Evolutionary conservation across 2,113 vertebrate genomes (phyloP), one percentile per base, ranked within the genome.

Genomic region (Rhineura floridana): DNA sequence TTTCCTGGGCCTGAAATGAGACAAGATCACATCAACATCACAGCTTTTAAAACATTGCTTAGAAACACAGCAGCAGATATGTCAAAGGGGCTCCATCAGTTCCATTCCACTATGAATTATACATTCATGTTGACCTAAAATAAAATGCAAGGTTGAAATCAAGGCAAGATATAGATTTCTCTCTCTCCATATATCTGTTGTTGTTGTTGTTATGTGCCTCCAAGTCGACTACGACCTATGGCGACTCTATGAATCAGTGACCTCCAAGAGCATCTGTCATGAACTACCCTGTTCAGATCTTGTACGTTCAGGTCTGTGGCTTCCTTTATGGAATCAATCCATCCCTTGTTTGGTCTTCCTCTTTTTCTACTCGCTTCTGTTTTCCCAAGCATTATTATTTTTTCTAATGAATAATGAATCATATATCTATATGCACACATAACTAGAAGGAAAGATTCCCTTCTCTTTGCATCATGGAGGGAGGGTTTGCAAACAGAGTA

Each of bases 1-100:
- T 97, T 93, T 99, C 98, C 0, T 95, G 94, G n/a, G 75, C 91
- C 99, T 99, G 95, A 92, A 97, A 95, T 63, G 92, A 94, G 76
- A 91, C 25, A 95, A 93, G 86, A 93, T 80, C 89, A 62, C 84
- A 90, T 93, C 88, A 94, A 72, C 72, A 91, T 88, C 88, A 94
- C 0, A 0, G 63, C 72, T 91, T 30, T 65, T 52, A 63, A 81
- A 63, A 63, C 89, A 90, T 23, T 30, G 3, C 13, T 79, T 86
- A 28, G 63, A 86, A 0, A 0, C 85, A 83, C 52, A 85, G 86
- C 69, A 80, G 0, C 44, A 69, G 87, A 81, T 89, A 91, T 90
- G 89, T 92, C 94, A 90, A 94, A n/a, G 85, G 87, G 89, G 85
- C 36, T 62, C 90, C 86, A 91, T 90, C 91, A 93, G 87, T 94